phyloP scores from a whole-genome alignment of 1,140 invertebrate genomes.

The Saxidomus purpurata region DNA sequence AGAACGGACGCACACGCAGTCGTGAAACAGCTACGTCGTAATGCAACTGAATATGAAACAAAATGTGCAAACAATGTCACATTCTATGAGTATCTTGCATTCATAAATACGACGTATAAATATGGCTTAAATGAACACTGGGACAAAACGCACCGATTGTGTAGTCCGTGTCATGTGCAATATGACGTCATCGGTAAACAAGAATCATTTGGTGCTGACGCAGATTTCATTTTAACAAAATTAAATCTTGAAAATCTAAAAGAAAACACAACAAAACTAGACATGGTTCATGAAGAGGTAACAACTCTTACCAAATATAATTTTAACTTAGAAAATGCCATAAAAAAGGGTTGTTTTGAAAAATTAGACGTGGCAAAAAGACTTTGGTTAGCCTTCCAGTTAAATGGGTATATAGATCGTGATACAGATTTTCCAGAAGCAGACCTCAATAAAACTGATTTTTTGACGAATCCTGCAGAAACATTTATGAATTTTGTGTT shows the following conservation, averaged over 20 bases:
- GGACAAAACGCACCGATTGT: constrained; percentile 60
- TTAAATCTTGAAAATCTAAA: background rate
- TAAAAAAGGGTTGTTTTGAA: constrained; percentile 39
- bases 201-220: constrained; percentile 61
- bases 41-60: constrained; percentile 17
- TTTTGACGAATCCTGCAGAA: background rate
- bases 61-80: constrained; percentile 69
- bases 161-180: constrained; percentile 60
- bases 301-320: constrained; percentile 38
- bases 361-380: constrained; percentile 35
- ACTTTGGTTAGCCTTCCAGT: constrained; percentile 53
- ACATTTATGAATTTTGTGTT: constrained; percentile 24
- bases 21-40: background rate
- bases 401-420: constrained; percentile 53
- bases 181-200: constrained; percentile 59
- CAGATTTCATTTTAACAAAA: constrained; percentile 28
- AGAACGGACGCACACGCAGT: constrained; percentile 25
- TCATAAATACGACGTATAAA: constrained; percentile 22
- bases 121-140: constrained; percentile 66
- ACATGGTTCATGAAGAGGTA: background rate
- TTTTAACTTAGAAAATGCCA: constrained; percentile 24
- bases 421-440: constrained; percentile 10
- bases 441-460: background rate
- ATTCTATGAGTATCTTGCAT: constrained; percentile 70
- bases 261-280: constrained; percentile 1